A percentile compares a stretch with the other conserved stretches of the same genome.
phyloP scores from a whole-genome alignment of 2,888 invertebrate species.

The Lampropteryx suffumata region DNA sequence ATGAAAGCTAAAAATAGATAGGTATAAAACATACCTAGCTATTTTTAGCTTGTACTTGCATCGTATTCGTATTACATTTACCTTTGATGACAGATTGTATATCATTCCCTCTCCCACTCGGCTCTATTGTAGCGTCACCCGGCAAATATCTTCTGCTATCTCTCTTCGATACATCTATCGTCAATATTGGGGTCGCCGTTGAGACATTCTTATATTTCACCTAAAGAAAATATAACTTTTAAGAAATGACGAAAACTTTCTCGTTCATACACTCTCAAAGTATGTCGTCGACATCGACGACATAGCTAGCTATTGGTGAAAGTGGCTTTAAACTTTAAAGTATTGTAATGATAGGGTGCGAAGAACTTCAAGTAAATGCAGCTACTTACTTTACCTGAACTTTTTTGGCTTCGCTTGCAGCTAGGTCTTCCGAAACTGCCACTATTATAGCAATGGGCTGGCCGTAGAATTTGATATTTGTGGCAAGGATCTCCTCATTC shows the following conservation, averaged over 20 bases:
- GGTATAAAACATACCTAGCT: background rate
- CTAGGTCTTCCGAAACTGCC: conserved; percentile 81
- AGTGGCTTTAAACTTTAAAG: too few species aligned
- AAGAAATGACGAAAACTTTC: too few species aligned
- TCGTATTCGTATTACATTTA: too few species aligned
- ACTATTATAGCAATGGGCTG: conserved; percentile 88
- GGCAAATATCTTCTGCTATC: conserved; percentile 61
- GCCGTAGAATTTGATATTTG: conserved; percentile 83
- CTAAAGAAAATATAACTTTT: too few species aligned
- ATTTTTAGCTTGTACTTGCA: too few species aligned
- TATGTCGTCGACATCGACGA: too few species aligned
- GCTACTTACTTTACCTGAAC: conserved; percentile 71
- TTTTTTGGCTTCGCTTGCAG: conserved; percentile 79
- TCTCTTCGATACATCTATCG: conserved; percentile 65
- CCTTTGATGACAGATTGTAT: conserved; percentile 40
- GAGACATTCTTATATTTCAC: conserved; percentile 78
- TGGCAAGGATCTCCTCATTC: conserved; percentile 80
- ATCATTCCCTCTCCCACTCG: conserved; percentile 57
- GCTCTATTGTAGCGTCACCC: conserved; percentile 47
- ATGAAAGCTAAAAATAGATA: too few species aligned
- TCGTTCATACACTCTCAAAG: too few species aligned
- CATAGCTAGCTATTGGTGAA: too few species aligned
- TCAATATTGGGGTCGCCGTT: conserved; percentile 55
- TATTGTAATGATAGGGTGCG: too few species aligned
- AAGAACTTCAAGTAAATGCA: too few species aligned